Evolutionary conservation across 2,797 vertebrate genomes (phyloP).

Genomic region (Pseudochaenichthys georgianus): DNA sequence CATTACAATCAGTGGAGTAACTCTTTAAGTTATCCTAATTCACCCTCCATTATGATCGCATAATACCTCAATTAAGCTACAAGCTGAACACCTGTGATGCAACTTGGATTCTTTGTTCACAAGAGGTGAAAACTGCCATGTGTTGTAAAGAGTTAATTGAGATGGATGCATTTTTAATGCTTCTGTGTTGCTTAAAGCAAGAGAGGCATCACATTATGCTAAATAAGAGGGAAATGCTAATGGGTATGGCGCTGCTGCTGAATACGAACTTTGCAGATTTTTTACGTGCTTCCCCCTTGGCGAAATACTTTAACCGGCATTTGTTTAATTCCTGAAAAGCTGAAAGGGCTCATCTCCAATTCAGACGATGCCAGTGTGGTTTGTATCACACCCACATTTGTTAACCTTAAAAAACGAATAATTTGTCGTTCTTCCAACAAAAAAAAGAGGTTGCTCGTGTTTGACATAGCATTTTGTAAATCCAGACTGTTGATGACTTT

Average conservation of each 20-base stretch:
- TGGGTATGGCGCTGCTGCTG: slow-evolving; percentile 43
- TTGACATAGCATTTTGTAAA: slow-evolving; percentile 6
- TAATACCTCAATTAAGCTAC: slow-evolving; percentile 6
- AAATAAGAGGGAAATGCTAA: slow-evolving; percentile 77
- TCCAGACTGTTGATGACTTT: slow-evolving; percentile 1
- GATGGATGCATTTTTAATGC: slow-evolving; percentile 85
- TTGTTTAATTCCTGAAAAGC: slow-evolving; percentile 44
- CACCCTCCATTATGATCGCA: slow-evolving; percentile 10
- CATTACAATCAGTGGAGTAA: slow-evolving; percentile 16
- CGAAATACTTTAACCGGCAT: slow-evolving; percentile 46
- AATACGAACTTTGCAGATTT: slow-evolving; percentile 66
- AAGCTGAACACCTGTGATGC: background rate
- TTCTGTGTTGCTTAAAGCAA: slow-evolving; percentile 57
- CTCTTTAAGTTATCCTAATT: slow-evolving; percentile 7
- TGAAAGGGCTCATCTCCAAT: slow-evolving; percentile 9
- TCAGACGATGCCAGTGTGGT: background rate
- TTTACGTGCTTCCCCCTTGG: slow-evolving; percentile 36
- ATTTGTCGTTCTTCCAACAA: background rate
- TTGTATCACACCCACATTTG: background rate
- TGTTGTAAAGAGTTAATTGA: slow-evolving; percentile 70
- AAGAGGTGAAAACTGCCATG: slow-evolving; percentile 32
- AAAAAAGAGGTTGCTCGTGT: background rate
- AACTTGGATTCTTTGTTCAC: slow-evolving; percentile 7
- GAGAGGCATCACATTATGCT: slow-evolving; percentile 79
- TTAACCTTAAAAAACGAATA: background rate